Percentiles rank a stretch among this genome's conserved stretches.
Conservation (phyloP, 1,140 invertebrate genomes). For the fruit fly (Drosophila melanogaster) region Release_6_plus_ISO1_MT NT_033779.5:16101501-16102000, state of each 20-base stretch:
- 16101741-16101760: background rate
- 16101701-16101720: background rate
- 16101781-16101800: too few species aligned
- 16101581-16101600: constrained; percentile 80
- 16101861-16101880: too few species aligned
- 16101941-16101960: constrained; percentile 21
- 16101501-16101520: constrained; percentile 29
- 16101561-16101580: constrained; percentile 78
- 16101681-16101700: background rate
- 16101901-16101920: background rate
- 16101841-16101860: too few species aligned
- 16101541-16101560: constrained; percentile 82
- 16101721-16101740: background rate
- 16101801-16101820: too few species aligned
- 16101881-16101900: too few species aligned
- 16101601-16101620: constrained; percentile 34
- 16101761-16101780: background rate
- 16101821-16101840: too few species aligned
- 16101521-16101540: constrained; percentile 64
- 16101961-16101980: constrained; percentile 61
- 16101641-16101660: constrained; percentile 22
- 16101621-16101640: constrained; percentile 14
- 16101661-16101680: constrained; percentile 10
- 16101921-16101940: background rate
- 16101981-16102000: constrained; percentile 31